Evolutionary conservation across 2,113 vertebrate genomes (phyloP).

Genomic region (Equus quagga): DNA sequence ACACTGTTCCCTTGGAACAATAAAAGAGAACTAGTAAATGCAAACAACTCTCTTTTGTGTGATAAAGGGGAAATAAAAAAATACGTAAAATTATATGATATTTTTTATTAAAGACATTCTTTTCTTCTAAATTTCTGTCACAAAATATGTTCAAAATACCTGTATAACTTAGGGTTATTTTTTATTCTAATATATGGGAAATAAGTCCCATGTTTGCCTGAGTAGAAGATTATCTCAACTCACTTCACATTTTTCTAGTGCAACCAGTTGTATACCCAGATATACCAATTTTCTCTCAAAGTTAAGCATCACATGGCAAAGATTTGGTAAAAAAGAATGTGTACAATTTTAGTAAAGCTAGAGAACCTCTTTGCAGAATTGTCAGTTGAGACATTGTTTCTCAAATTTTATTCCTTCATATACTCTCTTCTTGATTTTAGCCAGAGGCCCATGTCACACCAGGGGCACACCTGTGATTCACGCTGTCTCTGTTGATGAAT

Average conservation of each 20-base stretch:
- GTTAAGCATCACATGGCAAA: neutral
- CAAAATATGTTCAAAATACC: neutral
- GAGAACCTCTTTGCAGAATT: neutral
- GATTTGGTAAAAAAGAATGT: neutral
- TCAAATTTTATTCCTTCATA: neutral
- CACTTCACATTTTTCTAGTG: neutral
- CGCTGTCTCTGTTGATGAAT: neutral
- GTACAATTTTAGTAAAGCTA: neutral
- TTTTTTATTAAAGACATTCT: conserved; percentile 24
- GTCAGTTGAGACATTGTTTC: neutral
- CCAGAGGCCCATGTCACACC: too few relatives aligned
- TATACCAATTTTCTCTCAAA: neutral
- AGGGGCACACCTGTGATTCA: neutral
- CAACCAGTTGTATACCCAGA: neutral
- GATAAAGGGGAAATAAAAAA: neutral
- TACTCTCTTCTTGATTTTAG: neutral
- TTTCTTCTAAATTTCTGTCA: neutral
- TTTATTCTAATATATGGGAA: neutral
- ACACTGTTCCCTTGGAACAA: conserved; percentile 8
- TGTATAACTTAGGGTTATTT: neutral
- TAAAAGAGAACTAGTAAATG: conserved; percentile 7
- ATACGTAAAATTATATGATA: neutral
- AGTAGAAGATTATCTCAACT: neutral
- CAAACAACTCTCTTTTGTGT: neutral
- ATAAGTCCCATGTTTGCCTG: neutral